A percentile compares a stretch with the other conserved stretches of the same genome.
Evolutionary conservation across 2,113 vertebrate species (phyloP).

Genomic region (Toxotes jaculatrix): DNA sequence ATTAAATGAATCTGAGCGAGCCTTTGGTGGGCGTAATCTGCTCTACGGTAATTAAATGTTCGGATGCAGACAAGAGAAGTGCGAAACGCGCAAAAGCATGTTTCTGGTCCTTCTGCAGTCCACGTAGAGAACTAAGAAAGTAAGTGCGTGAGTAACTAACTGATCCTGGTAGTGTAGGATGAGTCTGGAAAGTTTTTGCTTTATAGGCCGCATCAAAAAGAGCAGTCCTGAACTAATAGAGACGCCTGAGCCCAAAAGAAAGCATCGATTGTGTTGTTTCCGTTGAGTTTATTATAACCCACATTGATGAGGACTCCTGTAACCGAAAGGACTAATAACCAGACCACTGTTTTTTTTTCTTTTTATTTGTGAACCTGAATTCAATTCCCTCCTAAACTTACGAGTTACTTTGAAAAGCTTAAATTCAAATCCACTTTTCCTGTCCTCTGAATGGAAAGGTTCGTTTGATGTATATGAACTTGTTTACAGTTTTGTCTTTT

Average conservation of each 20-base stretch:
- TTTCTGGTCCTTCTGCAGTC: not conserved
- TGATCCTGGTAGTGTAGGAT: not conserved
- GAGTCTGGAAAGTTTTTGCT: constrained; percentile 24
- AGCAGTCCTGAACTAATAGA: not conserved
- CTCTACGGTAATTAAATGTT: not conserved
- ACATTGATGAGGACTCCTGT: not conserved
- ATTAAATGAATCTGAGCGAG: not conserved
- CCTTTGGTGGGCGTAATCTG: not conserved
- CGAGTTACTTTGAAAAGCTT: not conserved
- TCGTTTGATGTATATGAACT: rapidly evolving
- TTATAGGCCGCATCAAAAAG: not conserved
- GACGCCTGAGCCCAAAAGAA: not conserved
- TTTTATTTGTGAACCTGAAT: not conserved
- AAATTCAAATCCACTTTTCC: rapidly evolving
- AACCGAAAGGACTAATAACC: not conserved
- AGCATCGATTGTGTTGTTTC: constrained; percentile 5
- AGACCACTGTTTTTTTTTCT: not conserved
- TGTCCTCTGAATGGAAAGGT: not conserved
- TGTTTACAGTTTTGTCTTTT: not conserved
- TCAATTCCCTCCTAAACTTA: not conserved
- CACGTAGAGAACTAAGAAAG: not conserved
- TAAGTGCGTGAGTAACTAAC: not conserved
- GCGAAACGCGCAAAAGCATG: not conserved
- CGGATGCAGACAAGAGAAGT: not conserved
- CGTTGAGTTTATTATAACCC: not conserved